Conservation (phyloP, 2,797 vertebrate genomes). For the Remorina albescens region DNA sequence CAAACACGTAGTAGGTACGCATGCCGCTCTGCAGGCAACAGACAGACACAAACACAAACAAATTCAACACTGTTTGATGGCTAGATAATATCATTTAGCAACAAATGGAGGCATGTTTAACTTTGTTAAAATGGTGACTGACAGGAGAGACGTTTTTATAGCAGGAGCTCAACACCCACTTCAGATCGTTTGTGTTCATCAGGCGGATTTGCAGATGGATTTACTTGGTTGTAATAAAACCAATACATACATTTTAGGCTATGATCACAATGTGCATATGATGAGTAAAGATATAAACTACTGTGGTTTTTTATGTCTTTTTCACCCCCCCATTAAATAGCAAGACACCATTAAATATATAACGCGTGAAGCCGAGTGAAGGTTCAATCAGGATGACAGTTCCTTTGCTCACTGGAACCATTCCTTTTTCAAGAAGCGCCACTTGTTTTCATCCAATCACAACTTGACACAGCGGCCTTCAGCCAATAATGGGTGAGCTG, state of each 20-base stretch:
- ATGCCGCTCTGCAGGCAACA: conserved; percentile 71
- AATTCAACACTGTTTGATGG: conserved; percentile 58
- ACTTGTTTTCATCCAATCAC: too few species aligned
- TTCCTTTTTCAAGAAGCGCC: too few species aligned
- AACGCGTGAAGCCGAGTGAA: too few species aligned
- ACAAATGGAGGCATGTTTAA: conserved; percentile 49
- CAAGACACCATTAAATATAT: neutral
- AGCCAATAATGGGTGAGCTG: too few species aligned
- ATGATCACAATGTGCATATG: neutral
- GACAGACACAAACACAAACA: conserved; percentile 61
- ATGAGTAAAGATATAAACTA: neutral
- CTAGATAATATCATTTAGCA: conserved; percentile 52
- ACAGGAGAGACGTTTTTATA: conserved; percentile 3
- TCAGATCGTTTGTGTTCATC: conserved; percentile 8
- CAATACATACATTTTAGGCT: neutral
- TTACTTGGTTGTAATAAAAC: neutral
- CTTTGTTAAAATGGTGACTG: conserved; percentile 44
- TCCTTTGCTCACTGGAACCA: too few species aligned
- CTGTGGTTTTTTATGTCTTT: neutral
- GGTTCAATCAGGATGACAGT: too few species aligned
- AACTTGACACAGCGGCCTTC: too few species aligned
- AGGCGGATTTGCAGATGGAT: neutral
- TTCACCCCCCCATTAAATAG: neutral
- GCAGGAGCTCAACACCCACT: conserved; percentile 5
- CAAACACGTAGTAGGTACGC: conserved; percentile 54